These are phyloP conservation scores for Eretmocerus hayati DNA, from an alignment of 2,888 invertebrate species.

Conservation along the genomic window DNA sequence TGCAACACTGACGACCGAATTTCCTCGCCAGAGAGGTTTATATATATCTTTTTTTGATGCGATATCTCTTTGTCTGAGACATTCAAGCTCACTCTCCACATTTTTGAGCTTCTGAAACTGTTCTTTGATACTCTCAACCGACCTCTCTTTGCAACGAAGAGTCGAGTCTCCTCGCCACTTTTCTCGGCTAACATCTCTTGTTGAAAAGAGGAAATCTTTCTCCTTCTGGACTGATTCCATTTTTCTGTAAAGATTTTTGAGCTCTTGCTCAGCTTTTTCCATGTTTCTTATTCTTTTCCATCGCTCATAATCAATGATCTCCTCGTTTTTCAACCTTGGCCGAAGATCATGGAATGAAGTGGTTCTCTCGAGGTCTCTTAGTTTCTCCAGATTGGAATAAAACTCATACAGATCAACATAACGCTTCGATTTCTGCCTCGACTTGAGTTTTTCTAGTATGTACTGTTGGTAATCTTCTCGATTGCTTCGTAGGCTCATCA, in stretches of 20 bases:
- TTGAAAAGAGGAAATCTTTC: conserved; percentile 75
- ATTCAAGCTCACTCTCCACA: conserved; percentile 49
- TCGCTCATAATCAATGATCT: conserved; percentile 78
- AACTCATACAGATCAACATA: conserved; percentile 81
- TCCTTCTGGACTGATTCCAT: conserved; percentile 72
- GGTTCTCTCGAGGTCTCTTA: conserved; percentile 72
- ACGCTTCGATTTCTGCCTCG: conserved; percentile 65
- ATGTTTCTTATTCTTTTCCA: conserved; percentile 76
- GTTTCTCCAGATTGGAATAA: conserved; percentile 76
- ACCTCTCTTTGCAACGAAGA: conserved; percentile 74
- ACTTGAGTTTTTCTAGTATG: conserved; percentile 58
- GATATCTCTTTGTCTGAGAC: conserved; percentile 45
- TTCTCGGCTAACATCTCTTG: conserved; percentile 64
- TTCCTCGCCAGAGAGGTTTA: conserved; percentile 78
- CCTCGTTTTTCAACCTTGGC: conserved; percentile 67
- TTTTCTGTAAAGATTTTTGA: conserved; percentile 68
- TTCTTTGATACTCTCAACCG: conserved; percentile 77
- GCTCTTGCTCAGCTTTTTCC: conserved; percentile 75
- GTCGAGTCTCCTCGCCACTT: conserved; percentile 72
- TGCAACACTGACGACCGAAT: conserved; percentile 73
- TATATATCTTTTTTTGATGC: conserved; percentile 60
- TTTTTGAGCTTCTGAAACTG: conserved; percentile 62
- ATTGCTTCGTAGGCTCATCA: conserved; percentile 45
- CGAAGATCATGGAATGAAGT: conserved; percentile 64
- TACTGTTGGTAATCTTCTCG: conserved; percentile 64